Base-by-base conservation (phyloP, 1,140 invertebrate genomes). In the Eupristina koningsbergeri region DNA sequence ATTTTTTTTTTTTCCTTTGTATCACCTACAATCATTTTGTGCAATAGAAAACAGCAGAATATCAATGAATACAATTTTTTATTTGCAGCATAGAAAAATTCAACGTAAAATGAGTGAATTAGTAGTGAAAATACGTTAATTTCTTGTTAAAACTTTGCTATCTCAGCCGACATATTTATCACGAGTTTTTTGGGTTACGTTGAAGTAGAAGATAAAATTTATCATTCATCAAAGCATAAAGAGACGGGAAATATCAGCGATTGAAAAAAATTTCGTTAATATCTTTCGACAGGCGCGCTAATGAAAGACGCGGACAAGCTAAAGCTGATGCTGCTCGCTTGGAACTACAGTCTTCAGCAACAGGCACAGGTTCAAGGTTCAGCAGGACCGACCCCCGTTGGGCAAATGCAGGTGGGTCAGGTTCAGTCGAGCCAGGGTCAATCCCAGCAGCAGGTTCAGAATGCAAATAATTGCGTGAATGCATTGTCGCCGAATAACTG, bases 231-330 rank as follows among this genome's bases (percentile, higher is more conserved):
- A 22, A 22, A 58, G 53, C 22, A 3, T 3, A 36, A 36, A 22
- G 36, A 19, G 64, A 7, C 53, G 53, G 5, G 53, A 26, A 26
- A 26, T n/a, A 41, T 22, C 36, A n/a, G 36, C 19, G 19, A 71
- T 41, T 71, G 36, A 41, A 71, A 71, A 69, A 71, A 69, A 41
- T 1, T 3, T 41, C 67, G 36, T 41, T 71, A 41, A 71, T 78
- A 89, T 85, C 88, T 91, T 89, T 90, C 87, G 90, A 88, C 91
- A 92, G 93, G 91, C 89, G 92, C 92, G 92, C 92, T 93, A 92
- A 95, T 95, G 94, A 96, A 96, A 95, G 95, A 96, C 91, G 95
- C 95, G 87, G 95, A 96, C 93, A 96, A 96, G 93, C 94, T 96
- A 93, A 96, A 96, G 94, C 93, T 96, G 93, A 96, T 96, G 95